Conservation (phyloP, 2,113 vertebrate genomes). For the Antechinus flavipes region DNA sequence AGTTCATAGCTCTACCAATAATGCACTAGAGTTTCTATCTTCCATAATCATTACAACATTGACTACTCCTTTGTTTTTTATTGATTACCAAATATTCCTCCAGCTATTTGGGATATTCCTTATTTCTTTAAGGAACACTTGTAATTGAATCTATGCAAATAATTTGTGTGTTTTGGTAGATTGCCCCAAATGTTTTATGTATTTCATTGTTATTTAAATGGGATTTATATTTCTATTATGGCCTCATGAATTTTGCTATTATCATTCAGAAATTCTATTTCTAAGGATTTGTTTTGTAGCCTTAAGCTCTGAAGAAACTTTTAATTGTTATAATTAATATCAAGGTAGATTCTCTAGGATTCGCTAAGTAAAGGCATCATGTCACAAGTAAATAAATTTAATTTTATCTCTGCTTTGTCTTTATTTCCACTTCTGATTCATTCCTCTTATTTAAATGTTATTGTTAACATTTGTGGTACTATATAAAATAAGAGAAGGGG, state of each 20-base stretch:
- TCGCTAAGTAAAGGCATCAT: neutral
- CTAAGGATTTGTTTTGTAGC: neutral
- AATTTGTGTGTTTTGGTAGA: neutral
- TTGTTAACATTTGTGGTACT: neutral
- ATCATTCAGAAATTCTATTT: neutral
- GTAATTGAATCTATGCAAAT: neutral
- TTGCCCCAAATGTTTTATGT: neutral
- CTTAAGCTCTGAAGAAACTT: neutral
- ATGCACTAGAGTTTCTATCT: neutral
- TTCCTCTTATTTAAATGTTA: neutral
- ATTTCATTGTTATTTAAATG: neutral
- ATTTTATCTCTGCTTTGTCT: neutral
- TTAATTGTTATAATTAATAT: neutral
- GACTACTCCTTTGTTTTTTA: neutral
- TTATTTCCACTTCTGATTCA: neutral
- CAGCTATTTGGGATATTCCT: neutral
- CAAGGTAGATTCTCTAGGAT: neutral
- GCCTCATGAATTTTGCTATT: neutral
- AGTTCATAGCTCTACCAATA: neutral
- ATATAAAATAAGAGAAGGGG: neutral
- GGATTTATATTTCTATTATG: neutral
- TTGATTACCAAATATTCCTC: neutral
- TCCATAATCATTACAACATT: neutral
- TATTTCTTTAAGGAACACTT: neutral
- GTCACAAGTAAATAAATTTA: neutral